Evolutionary conservation across 2,797 vertebrate genomes (phyloP), one percentile per base, ranked within the genome.

Genomic region (Pangasius larnaudii): DNA sequence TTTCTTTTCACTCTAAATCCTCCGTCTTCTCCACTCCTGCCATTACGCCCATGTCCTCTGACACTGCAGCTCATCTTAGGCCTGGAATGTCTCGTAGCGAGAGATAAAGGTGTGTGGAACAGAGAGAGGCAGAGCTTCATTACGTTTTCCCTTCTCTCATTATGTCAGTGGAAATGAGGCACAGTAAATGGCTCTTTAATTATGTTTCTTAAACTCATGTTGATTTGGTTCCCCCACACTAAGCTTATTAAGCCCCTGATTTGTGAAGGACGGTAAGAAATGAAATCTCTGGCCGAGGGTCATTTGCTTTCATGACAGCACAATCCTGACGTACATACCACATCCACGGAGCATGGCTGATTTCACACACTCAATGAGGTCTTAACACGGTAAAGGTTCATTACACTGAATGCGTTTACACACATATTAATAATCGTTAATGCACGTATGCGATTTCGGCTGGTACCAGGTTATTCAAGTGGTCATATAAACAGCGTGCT

Each of bases 171-270:
- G 90, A 90, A 90, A 84, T 87, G 85, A 77, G 85, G 71, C 89
- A 89, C 85, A 89, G 91, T 94, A 93, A 93, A 92, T 90, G 93
- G 88, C 88, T 89, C 86, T 92, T 93, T 95, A 94, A 95, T 94
- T 95, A 91, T 92, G 87, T 94, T 94, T 92, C 80, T 78, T 58
- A 89, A 93, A 90, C 92, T 91, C 89, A 85, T 91, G 92, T 91
- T 92, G 92, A 94, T 93, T 93, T 90, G 87, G 89, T 89, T 71
- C 90, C 74, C 58, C 86, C 88, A 90, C 85, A 82, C 86, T 93
- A 91, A 94, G 94, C 92, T 93, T 91, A 94, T 95, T 94, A 93
- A 90, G 84, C 39, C 86, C 14, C 71, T 90, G 92, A 93, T 94
- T 94, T 94, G 91, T 92, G 91, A 93, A 92, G 91, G 92, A 93